Evolutionary conservation across 1,140 invertebrate genomes (phyloP), one percentile per base, ranked within the genome.

Genomic region (Drosophila lacertosa): DNA sequence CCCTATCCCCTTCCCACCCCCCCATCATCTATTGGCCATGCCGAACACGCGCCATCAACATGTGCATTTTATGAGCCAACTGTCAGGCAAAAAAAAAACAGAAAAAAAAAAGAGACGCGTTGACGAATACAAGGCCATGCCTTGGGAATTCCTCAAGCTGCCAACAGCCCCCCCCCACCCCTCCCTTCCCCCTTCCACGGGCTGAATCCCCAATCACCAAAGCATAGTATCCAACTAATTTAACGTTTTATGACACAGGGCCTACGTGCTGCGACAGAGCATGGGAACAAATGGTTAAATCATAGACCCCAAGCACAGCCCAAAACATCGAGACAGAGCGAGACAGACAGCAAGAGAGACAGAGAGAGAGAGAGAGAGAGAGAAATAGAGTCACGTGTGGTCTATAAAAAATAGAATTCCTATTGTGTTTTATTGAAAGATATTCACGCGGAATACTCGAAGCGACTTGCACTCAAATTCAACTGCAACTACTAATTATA

Each of bases 31-130:
- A 7, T 86, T 81, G 58, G 24, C 74, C 70, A 82, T 86, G 77
- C 82, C 63, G 71, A 80, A 81, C 82, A 88, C 82, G 82, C 77
- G 69, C 74, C 74, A 78, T 74, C 77, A 88, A 81, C 82, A 86
- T 88, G 82, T 86, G 82, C 82, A 88, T 82, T 86, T 86, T 88
- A 86, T 72, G 82, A 78, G 82, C 63, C 62, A 64, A 71, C 59
- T 69, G 66, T 64, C 59, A 64, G 44, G 59, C 42, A 63, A 74
- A n/a, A n/a, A n/a, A n/a, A n/a, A n/a, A n/a, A n/a, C n/a, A n/a
- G n/a, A n/a, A n/a, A n/a, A n/a, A n/a, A n/a, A n/a, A n/a, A 59
- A 78, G 60, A 60, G 71, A 82, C 63, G 65, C 58, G 42, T 51
- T 45, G 71, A 68, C 59, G 72, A 66, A 67, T 33, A 65, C 75